Conservation (phyloP, 2,113 vertebrate genomes). For the Gallinago undulata region DNA sequence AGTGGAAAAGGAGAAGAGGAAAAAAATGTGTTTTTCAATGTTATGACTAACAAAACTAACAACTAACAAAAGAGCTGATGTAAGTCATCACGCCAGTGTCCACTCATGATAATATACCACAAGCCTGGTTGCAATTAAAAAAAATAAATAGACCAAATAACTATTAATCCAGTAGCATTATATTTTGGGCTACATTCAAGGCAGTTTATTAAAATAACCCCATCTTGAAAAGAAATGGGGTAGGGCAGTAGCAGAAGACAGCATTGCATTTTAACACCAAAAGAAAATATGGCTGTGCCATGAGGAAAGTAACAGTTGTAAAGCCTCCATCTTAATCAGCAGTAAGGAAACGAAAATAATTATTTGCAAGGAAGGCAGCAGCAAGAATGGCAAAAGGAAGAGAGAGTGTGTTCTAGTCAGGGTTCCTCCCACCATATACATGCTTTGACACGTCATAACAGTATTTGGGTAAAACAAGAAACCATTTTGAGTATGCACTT, state of each 20-base stretch:
- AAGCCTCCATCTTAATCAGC: not conserved
- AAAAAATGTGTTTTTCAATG: not conserved
- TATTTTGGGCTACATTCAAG: not conserved
- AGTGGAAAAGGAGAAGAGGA: not conserved
- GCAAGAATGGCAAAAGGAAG: not conserved
- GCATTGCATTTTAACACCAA: not conserved
- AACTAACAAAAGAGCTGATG: not conserved
- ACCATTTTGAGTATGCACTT: not conserved
- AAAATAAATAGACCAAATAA: not conserved
- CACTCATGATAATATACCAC: not conserved
- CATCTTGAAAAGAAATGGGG: not conserved
- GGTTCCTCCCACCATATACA: fast-evolving
- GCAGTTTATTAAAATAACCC: not conserved
- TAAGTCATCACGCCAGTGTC: not conserved
- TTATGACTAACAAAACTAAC: conserved; percentile 13
- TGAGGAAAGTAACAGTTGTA: not conserved
- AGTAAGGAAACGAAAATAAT: not conserved
- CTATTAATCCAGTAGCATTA: not conserved
- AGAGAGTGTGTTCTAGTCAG: not conserved
- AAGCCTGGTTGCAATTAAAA: not conserved
- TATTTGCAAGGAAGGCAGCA: not conserved
- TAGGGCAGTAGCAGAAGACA: not conserved
- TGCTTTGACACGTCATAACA: not conserved
- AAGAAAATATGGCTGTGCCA: not conserved
- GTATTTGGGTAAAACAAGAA: not conserved